Conservation (phyloP, 2,888 invertebrate genomes). For the Apamea crenata region DNA sequence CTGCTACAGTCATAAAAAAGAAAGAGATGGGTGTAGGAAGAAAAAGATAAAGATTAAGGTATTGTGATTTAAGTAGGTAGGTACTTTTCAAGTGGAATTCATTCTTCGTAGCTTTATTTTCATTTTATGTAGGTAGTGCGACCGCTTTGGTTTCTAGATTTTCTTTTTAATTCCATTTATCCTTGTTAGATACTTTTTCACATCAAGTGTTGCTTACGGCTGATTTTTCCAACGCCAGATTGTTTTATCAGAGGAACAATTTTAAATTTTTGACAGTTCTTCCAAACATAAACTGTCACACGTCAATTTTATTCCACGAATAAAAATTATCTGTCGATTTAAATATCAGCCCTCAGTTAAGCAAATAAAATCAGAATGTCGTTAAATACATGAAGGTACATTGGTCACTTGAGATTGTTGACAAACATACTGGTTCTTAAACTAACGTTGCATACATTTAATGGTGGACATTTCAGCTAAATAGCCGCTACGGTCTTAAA, state of each 20-base stretch:
- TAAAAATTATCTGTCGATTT: too few species aligned
- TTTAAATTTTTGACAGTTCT: too few species aligned
- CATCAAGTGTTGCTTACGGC: too few species aligned
- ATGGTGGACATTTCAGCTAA: slow-evolving; percentile 18
- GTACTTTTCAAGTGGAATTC: background rate
- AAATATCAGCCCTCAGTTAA: slow-evolving; percentile 6
- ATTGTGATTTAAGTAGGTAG: background rate
- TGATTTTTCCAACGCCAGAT: too few species aligned
- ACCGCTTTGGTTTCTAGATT: too few species aligned
- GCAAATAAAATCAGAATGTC: slow-evolving; percentile 37
- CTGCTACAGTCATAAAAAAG: slow-evolving; percentile 14
- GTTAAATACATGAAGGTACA: slow-evolving; percentile 42
- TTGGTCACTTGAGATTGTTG: slow-evolving; percentile 57
- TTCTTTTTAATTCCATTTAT: too few species aligned
- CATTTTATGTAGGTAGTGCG: too few species aligned
- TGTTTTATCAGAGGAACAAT: too few species aligned
- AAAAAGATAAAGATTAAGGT: background rate
- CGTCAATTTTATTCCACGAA: too few species aligned
- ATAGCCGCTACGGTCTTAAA: slow-evolving; percentile 24
- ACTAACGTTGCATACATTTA: slow-evolving; percentile 45
- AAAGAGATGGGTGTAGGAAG: background rate
- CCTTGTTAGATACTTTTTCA: too few species aligned
- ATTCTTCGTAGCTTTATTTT: background rate
- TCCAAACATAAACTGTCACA: too few species aligned
- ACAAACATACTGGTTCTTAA: slow-evolving; percentile 55